Base-by-base conservation (phyloP, 2,113 vertebrate species). In the Alligator sinensis region DNA sequence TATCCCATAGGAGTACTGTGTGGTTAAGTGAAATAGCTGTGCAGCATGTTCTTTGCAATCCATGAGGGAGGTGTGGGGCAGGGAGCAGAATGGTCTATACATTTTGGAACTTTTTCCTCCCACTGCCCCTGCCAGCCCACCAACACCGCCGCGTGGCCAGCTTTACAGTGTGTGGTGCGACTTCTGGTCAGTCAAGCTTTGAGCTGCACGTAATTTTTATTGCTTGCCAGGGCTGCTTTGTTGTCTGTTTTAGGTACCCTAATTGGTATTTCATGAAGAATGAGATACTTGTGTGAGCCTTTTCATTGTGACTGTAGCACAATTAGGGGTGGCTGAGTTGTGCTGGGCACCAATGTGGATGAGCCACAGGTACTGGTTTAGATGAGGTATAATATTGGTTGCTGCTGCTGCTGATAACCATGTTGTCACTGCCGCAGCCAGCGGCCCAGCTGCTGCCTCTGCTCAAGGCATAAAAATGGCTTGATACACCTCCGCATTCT, bases 151-250 rank as follows among this genome's bases (percentile, higher is more conserved):
- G 80, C 21, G 61, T 54, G 25, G 47, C n/a, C 66, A 38, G 28
- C 17, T 28, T 82, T 72, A 75, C 13, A 2, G 30, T 72, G 54
- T 57, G 55, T 0, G 1, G 58, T 30, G 18, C 60, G 16, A 21
- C 22, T 5, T 27, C 30, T 28, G 70, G 28, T 54, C 2, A 38
- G 57, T 58, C 30, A 30, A 0, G 0, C 28, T 30, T 77, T 79
- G 59, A 13, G 30, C 64, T 61, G 2, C n/a, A 30, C 0, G 0
- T 59, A 59, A 19, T 55, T 90, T n/a, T 2, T 0, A 8, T 27
- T 89, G 38, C 38, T 77, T 54, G 38, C 54, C 47, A 70, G 66
- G 34, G 24, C 22, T 21, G 24, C 15, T 25, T 62, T 58, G 30
- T 61, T 30, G 76, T 16, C 17, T 54, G 27, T 62, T 1, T 28